Conservation (phyloP, 2,888 invertebrate species). For the Stegana nigrithorax region DNA sequence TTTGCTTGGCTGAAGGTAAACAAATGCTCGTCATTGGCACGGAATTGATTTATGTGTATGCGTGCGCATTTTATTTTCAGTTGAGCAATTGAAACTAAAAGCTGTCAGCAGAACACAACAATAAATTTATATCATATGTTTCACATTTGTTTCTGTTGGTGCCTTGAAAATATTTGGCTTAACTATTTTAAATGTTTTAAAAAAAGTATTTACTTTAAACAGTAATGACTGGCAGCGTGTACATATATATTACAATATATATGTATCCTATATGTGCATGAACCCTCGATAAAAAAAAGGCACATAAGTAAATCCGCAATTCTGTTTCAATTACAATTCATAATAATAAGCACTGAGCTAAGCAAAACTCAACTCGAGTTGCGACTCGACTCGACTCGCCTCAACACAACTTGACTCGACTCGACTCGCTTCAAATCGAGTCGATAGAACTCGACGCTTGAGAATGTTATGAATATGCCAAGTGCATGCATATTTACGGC, state of each 20-base stretch:
- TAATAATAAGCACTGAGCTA: slow-evolving; percentile 24
- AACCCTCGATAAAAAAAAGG: slow-evolving; percentile 14
- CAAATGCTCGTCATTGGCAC: slow-evolving; percentile 10
- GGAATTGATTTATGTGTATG: slow-evolving; percentile 27
- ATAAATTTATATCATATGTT: too few species aligned
- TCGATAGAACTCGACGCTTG: not conserved
- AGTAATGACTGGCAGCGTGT: too few species aligned
- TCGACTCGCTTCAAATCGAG: not conserved
- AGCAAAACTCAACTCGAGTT: not conserved
- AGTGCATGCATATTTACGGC: slow-evolving; percentile 9
- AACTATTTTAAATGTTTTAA: too few species aligned
- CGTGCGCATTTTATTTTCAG: too few species aligned
- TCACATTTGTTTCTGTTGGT: too few species aligned
- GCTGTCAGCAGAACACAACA: too few species aligned
- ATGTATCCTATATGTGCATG: too few species aligned
- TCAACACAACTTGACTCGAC: not conserved
- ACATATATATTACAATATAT: too few species aligned
- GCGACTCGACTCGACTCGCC: not conserved
- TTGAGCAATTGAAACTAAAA: too few species aligned
- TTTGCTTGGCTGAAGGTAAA: slow-evolving; percentile 29
- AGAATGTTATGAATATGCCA: slow-evolving; percentile 12
- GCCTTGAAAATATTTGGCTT: too few species aligned
- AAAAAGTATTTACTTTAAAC: too few species aligned
- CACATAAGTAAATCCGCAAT: slow-evolving; percentile 37
- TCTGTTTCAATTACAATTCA: slow-evolving; percentile 42